Conservation (phyloP, 35 echinoderm and acorn worm genomes). For the Anneissia japonica region DNA sequence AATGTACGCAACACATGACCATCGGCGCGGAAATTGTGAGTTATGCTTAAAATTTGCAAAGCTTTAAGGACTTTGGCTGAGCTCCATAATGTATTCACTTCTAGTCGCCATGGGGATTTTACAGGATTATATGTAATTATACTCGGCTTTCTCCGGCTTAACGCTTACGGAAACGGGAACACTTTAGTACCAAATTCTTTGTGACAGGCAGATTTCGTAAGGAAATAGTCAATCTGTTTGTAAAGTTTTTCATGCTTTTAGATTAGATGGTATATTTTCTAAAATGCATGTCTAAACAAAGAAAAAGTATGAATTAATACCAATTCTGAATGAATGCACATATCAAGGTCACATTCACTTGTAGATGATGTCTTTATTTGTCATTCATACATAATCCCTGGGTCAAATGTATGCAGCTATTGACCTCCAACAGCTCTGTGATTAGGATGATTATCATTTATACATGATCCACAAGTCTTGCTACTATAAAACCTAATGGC, state of each 20-base stretch:
- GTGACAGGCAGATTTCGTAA: background rate
- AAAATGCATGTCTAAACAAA: background rate
- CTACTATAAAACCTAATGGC: no score
- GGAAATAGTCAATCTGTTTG: background rate
- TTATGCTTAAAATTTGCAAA: background rate
- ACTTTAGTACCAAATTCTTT: constrained; percentile 2
- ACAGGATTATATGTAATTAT: background rate
- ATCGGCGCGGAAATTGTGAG: background rate
- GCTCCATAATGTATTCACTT: background rate
- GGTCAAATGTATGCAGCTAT: no score
- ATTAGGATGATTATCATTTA: no score
- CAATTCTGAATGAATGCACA: no score
- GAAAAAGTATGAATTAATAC: background rate
- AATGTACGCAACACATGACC: background rate
- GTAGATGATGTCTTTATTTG: no score
- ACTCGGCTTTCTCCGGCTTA: background rate
- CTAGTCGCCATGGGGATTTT: background rate
- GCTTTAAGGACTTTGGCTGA: background rate
- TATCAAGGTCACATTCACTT: no score
- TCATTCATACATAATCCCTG: no score
- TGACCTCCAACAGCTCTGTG: no score
- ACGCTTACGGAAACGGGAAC: constrained; percentile 1
- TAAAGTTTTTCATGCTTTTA: background rate
- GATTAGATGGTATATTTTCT: background rate
- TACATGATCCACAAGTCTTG: no score